Conservation (phyloP, 2,797 vertebrate species). For the Thalassophryne amazonica region DNA sequence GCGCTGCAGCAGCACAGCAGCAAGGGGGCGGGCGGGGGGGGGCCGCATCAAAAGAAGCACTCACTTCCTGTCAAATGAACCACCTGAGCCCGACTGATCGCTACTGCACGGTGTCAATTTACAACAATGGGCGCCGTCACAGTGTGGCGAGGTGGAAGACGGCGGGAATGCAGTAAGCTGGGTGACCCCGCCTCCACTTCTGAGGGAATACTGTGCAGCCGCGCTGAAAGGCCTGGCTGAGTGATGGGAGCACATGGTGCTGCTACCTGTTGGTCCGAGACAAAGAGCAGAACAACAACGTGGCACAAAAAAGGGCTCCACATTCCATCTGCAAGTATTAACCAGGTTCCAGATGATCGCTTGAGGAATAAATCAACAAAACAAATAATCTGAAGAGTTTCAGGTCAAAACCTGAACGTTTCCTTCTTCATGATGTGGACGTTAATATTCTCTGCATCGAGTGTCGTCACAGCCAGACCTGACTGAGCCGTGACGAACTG, state of each 20-base stretch:
- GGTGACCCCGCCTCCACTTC: constrained; percentile 29
- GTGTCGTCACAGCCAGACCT: too few species aligned
- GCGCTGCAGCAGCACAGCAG: constrained; percentile 37
- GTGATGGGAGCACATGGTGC: constrained; percentile 45
- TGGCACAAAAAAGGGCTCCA: not conserved
- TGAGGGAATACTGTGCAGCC: constrained; percentile 11
- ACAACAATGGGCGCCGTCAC: constrained; percentile 48
- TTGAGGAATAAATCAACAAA: too few species aligned
- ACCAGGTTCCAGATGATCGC: too few species aligned
- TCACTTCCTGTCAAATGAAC: constrained; percentile 64
- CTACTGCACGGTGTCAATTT: constrained; percentile 61
- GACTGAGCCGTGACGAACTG: too few species aligned
- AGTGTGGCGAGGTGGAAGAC: constrained; percentile 38
- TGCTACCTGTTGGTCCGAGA: constrained; percentile 54
- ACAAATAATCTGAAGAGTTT: too few species aligned
- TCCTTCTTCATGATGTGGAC: too few species aligned
- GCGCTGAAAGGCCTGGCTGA: constrained; percentile 39
- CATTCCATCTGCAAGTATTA: not conserved
- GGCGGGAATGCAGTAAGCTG: constrained; percentile 26
- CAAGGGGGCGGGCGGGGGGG: constrained; percentile 36
- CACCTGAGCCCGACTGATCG: constrained; percentile 65
- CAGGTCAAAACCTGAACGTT: too few species aligned
- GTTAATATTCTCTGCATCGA: too few species aligned
- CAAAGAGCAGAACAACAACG: constrained; percentile 23
- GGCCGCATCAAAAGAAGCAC: constrained; percentile 32